These are phyloP conservation scores for Brachyrhaphis roseni DNA, from an alignment of 2,797 vertebrate genomes.

Conservation along the genomic window DNA sequence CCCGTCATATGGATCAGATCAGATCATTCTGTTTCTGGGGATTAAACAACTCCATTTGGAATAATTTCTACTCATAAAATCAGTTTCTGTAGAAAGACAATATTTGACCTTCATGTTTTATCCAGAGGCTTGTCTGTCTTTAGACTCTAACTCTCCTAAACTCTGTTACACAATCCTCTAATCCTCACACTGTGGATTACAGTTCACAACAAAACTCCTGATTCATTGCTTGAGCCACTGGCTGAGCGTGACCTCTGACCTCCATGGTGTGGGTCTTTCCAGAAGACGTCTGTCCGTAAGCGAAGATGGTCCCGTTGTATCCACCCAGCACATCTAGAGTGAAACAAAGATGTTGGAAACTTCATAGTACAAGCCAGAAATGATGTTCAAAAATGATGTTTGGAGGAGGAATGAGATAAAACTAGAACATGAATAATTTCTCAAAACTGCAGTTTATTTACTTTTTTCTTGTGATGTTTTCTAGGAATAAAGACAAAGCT, in stretches of 20 bases:
- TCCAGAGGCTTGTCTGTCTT: background rate
- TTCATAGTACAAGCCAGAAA: too few species aligned
- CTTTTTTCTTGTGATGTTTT: too few species aligned
- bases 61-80: background rate
- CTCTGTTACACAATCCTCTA: conserved; percentile 41
- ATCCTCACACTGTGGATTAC: conserved; percentile 7
- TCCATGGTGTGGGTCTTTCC: conserved; percentile 96
- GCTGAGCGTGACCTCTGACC: conserved; percentile 68
- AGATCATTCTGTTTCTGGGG: background rate
- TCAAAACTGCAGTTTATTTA: too few species aligned
- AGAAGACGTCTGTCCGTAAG: conserved; percentile 93
- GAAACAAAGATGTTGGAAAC: background rate
- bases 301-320: conserved; percentile 94
- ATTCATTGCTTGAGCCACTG: background rate
- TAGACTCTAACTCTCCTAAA: background rate
- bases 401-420: background rate
- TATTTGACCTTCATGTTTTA: background rate
- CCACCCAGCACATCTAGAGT: conserved; percentile 90
- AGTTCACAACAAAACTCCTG: background rate
- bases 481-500: too few species aligned
- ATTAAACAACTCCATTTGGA: background rate
- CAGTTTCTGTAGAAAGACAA: background rate
- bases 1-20: background rate
- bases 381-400: background rate
- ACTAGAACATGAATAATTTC: background rate